Percentiles rank a stretch among this genome's conserved stretches.
phyloP scores from a whole-genome alignment of 2,888 invertebrate species.

The Drosophila limbata region DNA sequence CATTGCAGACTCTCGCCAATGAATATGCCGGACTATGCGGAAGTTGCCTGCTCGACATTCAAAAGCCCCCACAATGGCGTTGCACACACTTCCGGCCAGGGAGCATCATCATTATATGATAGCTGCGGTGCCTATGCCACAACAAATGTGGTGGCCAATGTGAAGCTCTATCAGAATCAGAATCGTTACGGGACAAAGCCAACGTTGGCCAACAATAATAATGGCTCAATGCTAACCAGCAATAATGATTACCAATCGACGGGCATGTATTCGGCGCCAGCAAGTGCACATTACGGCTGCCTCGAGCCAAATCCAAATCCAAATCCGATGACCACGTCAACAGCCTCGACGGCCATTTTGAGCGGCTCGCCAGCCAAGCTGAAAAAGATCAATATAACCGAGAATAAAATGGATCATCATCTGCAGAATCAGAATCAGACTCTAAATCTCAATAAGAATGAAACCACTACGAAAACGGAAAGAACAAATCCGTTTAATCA shows the following conservation, averaged over 20 bases:
- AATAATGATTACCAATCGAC: constrained; percentile 81
- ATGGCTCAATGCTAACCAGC: constrained; percentile 47
- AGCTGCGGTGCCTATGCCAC: constrained; percentile 85
- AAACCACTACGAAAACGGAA: constrained; percentile 33
- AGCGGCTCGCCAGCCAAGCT: constrained; percentile 77
- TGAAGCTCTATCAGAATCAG: constrained; percentile 84
- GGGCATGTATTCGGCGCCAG: constrained; percentile 85
- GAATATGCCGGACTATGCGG: constrained; percentile 86
- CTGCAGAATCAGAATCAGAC: constrained; percentile 36
- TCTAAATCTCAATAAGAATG: constrained; percentile 44
- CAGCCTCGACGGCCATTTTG: constrained; percentile 77
- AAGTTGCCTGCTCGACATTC: constrained; percentile 86
- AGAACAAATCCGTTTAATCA: constrained; percentile 77
- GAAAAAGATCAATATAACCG: constrained; percentile 84
- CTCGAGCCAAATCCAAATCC: constrained; percentile 76
- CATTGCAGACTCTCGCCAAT: constrained; percentile 84
- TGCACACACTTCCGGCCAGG: constrained; percentile 60
- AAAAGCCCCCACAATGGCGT: constrained; percentile 81
- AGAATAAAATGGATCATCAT: constrained; percentile 73
- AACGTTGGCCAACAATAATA: constrained; percentile 52
- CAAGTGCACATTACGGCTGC: constrained; percentile 84
- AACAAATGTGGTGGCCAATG: constrained; percentile 85
- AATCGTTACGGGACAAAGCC: constrained; percentile 80
- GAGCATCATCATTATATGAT: constrained; percentile 82
- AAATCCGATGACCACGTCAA: constrained; percentile 82